phyloP scores from a whole-genome alignment of 2,113 vertebrate species.

The Cettia cetti region DNA sequence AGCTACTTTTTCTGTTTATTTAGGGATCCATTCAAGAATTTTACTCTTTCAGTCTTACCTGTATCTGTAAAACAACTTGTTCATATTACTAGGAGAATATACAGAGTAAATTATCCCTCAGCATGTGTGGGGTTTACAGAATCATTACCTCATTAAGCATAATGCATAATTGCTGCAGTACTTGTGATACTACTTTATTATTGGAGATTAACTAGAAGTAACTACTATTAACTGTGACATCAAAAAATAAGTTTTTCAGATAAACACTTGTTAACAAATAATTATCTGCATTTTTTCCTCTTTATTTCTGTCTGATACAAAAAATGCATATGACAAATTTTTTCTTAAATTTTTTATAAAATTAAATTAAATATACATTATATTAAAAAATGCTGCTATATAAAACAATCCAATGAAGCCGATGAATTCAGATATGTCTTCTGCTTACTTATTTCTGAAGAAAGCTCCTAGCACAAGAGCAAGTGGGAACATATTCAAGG shows the following conservation, averaged over 20 bases:
- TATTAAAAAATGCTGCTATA: neutral
- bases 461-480: neutral
- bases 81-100: neutral
- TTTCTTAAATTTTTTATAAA: neutral
- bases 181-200: neutral
- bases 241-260: neutral
- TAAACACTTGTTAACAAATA: neutral
- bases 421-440: neutral
- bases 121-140: neutral
- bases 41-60: neutral
- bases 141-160: neutral
- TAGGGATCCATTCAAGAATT: neutral
- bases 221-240: neutral
- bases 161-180: neutral
- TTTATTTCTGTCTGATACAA: neutral
- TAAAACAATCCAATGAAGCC: neutral
- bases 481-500: neutral
- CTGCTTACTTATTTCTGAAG: neutral
- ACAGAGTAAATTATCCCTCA: neutral
- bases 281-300: neutral
- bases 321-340: neutral
- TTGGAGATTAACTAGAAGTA: neutral
- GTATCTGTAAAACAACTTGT: neutral
- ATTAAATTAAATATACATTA: neutral
- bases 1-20: neutral